Evolutionary conservation across 2,113 vertebrate genomes (phyloP).

Genomic region (Siphamia tubifer): DNA sequence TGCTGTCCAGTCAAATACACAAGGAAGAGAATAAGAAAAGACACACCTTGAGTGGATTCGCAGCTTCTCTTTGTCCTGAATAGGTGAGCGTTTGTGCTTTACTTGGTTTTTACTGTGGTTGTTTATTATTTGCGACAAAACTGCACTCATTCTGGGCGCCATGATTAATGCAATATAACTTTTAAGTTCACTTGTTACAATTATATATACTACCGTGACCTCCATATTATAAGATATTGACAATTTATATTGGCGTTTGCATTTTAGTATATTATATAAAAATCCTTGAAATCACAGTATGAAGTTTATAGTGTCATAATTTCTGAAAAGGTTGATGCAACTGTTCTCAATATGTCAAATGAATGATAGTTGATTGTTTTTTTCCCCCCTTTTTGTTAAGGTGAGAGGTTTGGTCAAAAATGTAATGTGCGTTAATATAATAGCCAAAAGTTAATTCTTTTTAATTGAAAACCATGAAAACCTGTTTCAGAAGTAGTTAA

Average conservation of each 20-base stretch:
- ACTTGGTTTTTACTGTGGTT: background rate
- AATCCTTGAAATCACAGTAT: too few species aligned
- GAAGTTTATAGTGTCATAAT: too few species aligned
- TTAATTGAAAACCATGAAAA: background rate
- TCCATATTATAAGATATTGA: background rate
- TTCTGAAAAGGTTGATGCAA: too few species aligned
- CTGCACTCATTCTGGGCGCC: background rate
- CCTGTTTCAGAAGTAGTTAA: background rate
- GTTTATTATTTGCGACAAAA: background rate
- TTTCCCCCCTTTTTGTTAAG: too few species aligned
- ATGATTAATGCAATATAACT: background rate
- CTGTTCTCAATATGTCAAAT: too few species aligned
- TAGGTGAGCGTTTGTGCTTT: constrained; percentile 41
- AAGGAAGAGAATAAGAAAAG: background rate
- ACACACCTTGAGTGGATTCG: background rate
- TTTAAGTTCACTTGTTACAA: background rate
- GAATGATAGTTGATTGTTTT: too few species aligned
- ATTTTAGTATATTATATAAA: too few species aligned
- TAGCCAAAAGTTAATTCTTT: too few species aligned
- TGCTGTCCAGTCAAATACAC: background rate
- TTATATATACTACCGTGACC: background rate
- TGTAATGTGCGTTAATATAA: too few species aligned
- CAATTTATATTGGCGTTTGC: background rate
- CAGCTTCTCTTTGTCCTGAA: too few species aligned
- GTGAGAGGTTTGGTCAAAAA: too few species aligned